Evolutionary conservation across 2,113 vertebrate species (phyloP).

Genomic region (Oncorhynchus masou): DNA sequence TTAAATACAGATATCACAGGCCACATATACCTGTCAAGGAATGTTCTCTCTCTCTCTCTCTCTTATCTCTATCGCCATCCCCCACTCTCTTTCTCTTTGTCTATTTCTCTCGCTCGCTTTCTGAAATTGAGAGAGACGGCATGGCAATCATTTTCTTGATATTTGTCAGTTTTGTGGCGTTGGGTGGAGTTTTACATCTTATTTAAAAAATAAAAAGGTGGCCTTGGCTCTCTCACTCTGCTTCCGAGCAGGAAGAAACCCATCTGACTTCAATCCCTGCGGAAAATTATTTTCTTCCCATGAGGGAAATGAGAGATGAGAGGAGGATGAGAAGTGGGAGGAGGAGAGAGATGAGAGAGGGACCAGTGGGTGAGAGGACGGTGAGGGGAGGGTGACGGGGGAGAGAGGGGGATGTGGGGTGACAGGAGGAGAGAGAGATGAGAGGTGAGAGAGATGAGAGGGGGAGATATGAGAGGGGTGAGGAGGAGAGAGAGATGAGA

Average conservation of each 20-base stretch:
- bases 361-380: neutral
- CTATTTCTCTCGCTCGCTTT: neutral
- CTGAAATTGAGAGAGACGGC: neutral
- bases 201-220: conserved; percentile 10
- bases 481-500: no score
- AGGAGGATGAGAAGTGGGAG: neutral
- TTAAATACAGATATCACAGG: neutral
- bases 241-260: neutral
- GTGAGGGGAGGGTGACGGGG: neutral
- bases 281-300: conserved; percentile 16
- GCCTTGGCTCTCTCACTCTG: conserved; percentile 19
- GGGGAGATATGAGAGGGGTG: no score
- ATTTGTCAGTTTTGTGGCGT: conserved; percentile 5
- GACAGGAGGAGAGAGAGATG: neutral
- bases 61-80: neutral
- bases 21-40: neutral
- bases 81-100: neutral
- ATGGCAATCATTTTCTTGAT: conserved; percentile 6
- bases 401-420: no score
- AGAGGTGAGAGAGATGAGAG: neutral
- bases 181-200: conserved; percentile 22
- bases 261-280: conserved; percentile 7
- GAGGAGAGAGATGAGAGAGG: neutral
- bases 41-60: neutral
- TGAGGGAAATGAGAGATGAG: conserved; percentile 6